These are phyloP conservation scores for Chymomyza costata DNA, from an alignment of 1,140 invertebrate species.

Conservation along the genomic window DNA sequence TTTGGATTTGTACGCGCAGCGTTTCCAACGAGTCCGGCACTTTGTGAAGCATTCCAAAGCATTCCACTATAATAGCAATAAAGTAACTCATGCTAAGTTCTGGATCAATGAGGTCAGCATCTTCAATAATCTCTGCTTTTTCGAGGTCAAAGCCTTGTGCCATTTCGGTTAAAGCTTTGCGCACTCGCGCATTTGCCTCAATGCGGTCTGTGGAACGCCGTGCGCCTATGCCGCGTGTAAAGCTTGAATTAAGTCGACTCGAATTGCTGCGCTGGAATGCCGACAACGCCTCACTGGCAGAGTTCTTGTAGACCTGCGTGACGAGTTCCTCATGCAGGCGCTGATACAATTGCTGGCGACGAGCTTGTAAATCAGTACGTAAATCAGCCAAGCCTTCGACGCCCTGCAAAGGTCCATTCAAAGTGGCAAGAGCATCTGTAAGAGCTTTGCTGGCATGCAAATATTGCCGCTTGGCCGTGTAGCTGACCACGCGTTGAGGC, in stretches of 20 bases:
- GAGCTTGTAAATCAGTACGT: conserved; percentile 81
- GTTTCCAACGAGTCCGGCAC: conserved; percentile 89
- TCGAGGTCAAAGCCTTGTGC: conserved; percentile 66
- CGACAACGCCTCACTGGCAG: conserved; percentile 78
- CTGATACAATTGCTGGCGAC: conserved; percentile 84
- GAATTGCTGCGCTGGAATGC: conserved; percentile 80
- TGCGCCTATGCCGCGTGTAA: conserved; percentile 77
- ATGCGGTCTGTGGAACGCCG: conserved; percentile 77
- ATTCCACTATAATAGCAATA: conserved; percentile 89
- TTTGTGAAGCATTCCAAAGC: conserved; percentile 88
- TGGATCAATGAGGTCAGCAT: conserved; percentile 80
- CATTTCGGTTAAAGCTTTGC: conserved; percentile 76
- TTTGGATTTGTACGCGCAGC: conserved; percentile 88
- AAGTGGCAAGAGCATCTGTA: conserved; percentile 81
- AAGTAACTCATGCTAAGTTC: conserved; percentile 84
- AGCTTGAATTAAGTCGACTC: conserved; percentile 77
- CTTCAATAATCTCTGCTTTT: conserved; percentile 78
- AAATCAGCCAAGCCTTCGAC: conserved; percentile 90
- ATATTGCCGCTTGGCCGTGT: conserved; percentile 86
- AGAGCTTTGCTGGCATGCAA: conserved; percentile 90
- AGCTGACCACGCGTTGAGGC: conserved; percentile 83
- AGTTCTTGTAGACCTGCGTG: conserved; percentile 84
- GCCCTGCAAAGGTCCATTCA: conserved; percentile 83
- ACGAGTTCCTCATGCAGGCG: conserved; percentile 84
- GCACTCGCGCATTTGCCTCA: conserved; percentile 73